Evolutionary conservation across 2,113 vertebrate genomes (phyloP), one percentile per base, ranked within the genome.

Genomic region (Bos javanicus): DNA sequence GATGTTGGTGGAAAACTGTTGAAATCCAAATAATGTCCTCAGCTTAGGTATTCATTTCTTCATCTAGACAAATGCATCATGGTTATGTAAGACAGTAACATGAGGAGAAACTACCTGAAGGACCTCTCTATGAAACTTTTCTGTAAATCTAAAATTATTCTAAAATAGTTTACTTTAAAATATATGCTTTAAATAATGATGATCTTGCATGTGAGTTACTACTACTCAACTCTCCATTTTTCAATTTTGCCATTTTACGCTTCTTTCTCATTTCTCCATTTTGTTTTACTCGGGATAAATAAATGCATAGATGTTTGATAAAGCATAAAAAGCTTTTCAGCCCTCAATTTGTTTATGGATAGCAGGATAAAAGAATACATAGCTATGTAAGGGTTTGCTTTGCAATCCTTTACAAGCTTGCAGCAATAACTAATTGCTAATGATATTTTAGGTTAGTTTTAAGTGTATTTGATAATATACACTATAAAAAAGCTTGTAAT

Each of bases 401-500:
- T 85, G 33, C 13, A 90, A 12, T 52, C 30, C 3, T 96, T 90
- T 90, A 46, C 5, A 92, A 94, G n/a, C 43, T 64, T 87, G 25
- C 28, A 95, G 50, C 19, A 93, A 6, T 78, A 95, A 90, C 23
- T 71, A 88, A 92, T n/a, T 76, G 26, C 10, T 91, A 91, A 93
- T 93, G 17, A 97, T 71, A 90, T 89, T 95, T 96, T 87, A 90
- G 71, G 23, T 59, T 23, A 84, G 33, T 87, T 90, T 95, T 90
- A 90, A 85, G 26, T 80, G 2, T 59, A 89, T 93, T 88, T 97
- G 46, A 87, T 93, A 89, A 90, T 52, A 92, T 78, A 80, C 17
- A 78, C 59, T 97, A 93, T 87, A 43, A 52, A 89, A 93, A 90
- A 81, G 52, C 5, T 59, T 89, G 1, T 95, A 89, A 91, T 91